A percentile compares a stretch with the other conserved stretches of the same genome.
Conservation (phyloP, 1,140 invertebrate species). For the Bombyx mandarina region DNA sequence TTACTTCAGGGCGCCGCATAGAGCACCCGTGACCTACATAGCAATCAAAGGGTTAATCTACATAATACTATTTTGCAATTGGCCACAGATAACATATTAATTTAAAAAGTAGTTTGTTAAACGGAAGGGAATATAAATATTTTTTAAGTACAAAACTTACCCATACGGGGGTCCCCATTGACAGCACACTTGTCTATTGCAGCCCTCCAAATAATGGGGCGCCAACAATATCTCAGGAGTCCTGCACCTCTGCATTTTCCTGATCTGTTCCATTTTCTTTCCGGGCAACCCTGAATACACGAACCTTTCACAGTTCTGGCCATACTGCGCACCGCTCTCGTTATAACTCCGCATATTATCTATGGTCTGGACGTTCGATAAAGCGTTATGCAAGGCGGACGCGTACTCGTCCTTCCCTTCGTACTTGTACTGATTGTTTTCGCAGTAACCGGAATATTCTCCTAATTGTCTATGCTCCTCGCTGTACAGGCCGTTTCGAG, state of each 20-base stretch:
- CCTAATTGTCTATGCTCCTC: conserved; percentile 47
- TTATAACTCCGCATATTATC: conserved; percentile 42
- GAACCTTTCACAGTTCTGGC: conserved; percentile 44
- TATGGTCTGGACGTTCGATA: conserved; percentile 36
- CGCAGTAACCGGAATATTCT: conserved; percentile 47
- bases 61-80: too few relatives aligned
- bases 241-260: conserved; percentile 72
- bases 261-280: conserved; percentile 50
- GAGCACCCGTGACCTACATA: too few relatives aligned
- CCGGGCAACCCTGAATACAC: conserved; percentile 28
- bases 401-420: conserved; percentile 45
- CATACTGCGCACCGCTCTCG: conserved; percentile 31
- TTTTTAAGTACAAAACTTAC: conserved; percentile 27
- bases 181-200: conserved; percentile 57
- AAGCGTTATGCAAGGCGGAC: conserved; percentile 32
- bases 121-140: too few relatives aligned
- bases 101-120: too few relatives aligned
- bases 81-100: too few relatives aligned
- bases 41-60: too few relatives aligned
- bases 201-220: conserved; percentile 76
- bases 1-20: too few relatives aligned
- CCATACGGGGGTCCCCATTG: conserved; percentile 65
- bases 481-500: conserved; percentile 34
- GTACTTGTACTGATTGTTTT: conserved; percentile 42
- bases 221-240: conserved; percentile 84